A percentile compares a stretch with the other conserved stretches of the same genome.
Evolutionary conservation across 1,140 invertebrate species (phyloP).

Genomic region (Magallana ariakensis): DNA sequence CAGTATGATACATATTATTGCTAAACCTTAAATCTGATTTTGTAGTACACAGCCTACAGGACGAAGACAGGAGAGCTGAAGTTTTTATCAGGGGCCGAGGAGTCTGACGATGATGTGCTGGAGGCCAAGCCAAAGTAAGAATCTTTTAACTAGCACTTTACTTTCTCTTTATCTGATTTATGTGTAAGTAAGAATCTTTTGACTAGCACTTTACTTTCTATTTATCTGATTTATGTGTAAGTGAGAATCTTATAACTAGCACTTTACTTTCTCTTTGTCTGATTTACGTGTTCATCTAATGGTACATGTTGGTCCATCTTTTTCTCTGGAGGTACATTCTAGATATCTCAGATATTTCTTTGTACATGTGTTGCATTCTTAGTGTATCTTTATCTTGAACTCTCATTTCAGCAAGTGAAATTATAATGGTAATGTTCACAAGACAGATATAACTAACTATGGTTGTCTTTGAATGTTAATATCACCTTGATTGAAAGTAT

Average conservation of each 20-base stretch:
- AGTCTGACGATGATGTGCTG: conserved; percentile 67
- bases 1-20: too few species aligned
- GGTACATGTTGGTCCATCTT: too few species aligned
- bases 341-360: too few species aligned
- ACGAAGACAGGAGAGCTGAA: conserved; percentile 73
- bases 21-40: not conserved
- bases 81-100: conserved; percentile 73
- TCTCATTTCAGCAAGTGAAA: conserved; percentile 19
- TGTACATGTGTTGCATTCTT: too few species aligned
- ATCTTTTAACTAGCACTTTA: not conserved
- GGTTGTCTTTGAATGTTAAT: not conserved
- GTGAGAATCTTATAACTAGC: not conserved
- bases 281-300: too few species aligned
- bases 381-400: too few species aligned
- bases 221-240: not conserved
- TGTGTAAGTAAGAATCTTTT: not conserved
- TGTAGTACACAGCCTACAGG: conserved; percentile 69
- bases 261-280: too few species aligned
- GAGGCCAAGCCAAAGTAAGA: conserved; percentile 46
- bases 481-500: not conserved
- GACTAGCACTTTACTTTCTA: too few species aligned
- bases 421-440: not conserved
- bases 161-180: too few species aligned
- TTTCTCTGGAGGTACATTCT: too few species aligned
- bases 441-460: not conserved